A percentile compares a stretch with the other conserved stretches of the same genome.
Evolutionary conservation across 1,140 invertebrate genomes (phyloP).

Genomic region (Scaptomyza hsui): DNA sequence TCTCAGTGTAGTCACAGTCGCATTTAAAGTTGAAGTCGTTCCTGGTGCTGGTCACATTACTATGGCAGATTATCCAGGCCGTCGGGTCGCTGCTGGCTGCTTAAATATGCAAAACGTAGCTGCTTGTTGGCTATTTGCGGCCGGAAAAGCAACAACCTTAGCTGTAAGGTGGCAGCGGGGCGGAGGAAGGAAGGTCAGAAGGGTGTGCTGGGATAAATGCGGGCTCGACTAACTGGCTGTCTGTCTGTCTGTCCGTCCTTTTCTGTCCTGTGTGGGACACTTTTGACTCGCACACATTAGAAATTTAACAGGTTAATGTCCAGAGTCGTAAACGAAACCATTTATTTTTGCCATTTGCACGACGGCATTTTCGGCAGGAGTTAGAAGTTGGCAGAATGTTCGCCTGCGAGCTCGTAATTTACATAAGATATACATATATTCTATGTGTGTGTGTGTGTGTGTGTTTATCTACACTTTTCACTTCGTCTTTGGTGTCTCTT

Average conservation of each 20-base stretch:
- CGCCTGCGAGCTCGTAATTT: conserved; percentile 58
- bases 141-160: conserved; percentile 61
- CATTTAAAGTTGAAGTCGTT: conserved; percentile 39
- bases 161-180: not conserved
- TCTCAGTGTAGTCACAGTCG: conserved; percentile 25
- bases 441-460: conserved; percentile 16
- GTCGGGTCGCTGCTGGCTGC: conserved; percentile 58
- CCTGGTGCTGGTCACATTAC: conserved; percentile 65
- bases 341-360: conserved; percentile 75
- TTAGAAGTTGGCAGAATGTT: conserved; percentile 18
- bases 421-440: conserved; percentile 61
- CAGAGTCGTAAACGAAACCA: conserved; percentile 83
- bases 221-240: conserved; percentile 15
- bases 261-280: conserved; percentile 22
- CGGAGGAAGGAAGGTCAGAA: not conserved
- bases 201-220: conserved; percentile 39
- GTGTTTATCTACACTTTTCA: not conserved
- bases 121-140: conserved; percentile 57
- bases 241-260: conserved; percentile 3
- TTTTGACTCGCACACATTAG: conserved; percentile 74
- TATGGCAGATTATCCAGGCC: conserved; percentile 75
- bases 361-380: conserved; percentile 52
- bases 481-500: not conserved
- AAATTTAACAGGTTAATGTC: conserved; percentile 83
- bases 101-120: conserved; percentile 79